Base-by-base conservation (phyloP, 2,797 vertebrate genomes). In the Sebastolobus altivelis region DNA sequence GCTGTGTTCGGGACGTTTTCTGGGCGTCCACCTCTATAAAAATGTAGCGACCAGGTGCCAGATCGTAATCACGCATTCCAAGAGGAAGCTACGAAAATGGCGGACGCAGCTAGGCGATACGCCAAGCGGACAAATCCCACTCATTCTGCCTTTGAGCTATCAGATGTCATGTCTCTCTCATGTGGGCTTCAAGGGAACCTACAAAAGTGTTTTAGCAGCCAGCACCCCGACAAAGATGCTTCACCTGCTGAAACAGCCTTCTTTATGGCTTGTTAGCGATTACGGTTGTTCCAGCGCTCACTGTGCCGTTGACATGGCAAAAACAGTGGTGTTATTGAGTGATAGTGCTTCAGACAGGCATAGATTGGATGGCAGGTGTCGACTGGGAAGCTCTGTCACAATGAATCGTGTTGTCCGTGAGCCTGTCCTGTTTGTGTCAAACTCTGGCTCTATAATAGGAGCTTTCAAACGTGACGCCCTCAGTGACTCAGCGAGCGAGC, bases 321-420 rank as follows among this genome's bases (percentile, higher is more conserved):
- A 88, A 90, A 89, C 86, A 88, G 71, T 46, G 65, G 61, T 55
- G 49, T 65, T 87, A 93, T 78, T 89, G 90, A 94, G 86, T 75
- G 83, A 90, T 84, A 91, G 77, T 72, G 80, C 61, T 83, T 81
- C 33, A 83, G 90, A 93, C 84, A 87, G 77, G 80, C 82, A 79
- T 85, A 80, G 84, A 90, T 87, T 88, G 88, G 88, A 89, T 88
- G 90, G 88, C 88, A 89, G 89, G 89, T 92, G 91, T 91, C 72
- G 56, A 91, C 88, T 67, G 83, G 82, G 81, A 89, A 80, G 76
- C 84, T 89, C 83, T 90, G 92, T 91, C 90, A 93, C 85, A 84
- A 89, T 86, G 79, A 84, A 91, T 91, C 65, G 29, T 83, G 80
- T 77, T 85, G 81, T 82, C 74, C 79, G 56, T 55, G 71, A 81